Evolutionary conservation across 2,888 invertebrate genomes (phyloP).

Genomic region (Steinernema scapterisci): DNA sequence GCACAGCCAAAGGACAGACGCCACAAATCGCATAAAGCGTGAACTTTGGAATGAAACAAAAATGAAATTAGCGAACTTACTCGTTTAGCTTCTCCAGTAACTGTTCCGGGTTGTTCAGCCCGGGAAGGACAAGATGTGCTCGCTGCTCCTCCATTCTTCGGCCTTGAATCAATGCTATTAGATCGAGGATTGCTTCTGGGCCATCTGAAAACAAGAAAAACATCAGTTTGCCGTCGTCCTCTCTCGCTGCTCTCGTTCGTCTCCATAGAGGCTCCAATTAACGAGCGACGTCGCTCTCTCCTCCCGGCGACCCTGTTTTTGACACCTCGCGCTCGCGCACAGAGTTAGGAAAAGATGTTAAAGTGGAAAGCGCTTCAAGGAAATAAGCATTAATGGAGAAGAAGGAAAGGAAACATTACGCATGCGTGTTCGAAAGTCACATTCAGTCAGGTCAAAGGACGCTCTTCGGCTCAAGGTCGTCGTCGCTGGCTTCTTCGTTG

Average conservation of each 20-base stretch:
- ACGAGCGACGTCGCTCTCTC: neutral
- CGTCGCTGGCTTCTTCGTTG: too few relatives aligned
- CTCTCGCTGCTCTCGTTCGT: too few relatives aligned
- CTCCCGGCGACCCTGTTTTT: neutral
- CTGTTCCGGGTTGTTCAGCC: slow-evolving; percentile 39
- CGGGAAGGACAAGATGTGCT: slow-evolving; percentile 45
- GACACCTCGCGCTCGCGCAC: neutral
- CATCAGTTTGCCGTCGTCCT: too few relatives aligned
- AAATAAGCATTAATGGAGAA: too few relatives aligned
- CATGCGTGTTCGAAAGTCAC: neutral
- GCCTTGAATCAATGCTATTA: slow-evolving; percentile 47
- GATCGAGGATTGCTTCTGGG: slow-evolving; percentile 47
- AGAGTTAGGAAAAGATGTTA: too few relatives aligned
- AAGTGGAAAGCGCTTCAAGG: neutral
- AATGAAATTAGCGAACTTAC: slow-evolving; percentile 11
- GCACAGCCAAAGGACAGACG: too few relatives aligned
- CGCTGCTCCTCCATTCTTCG: slow-evolving; percentile 49
- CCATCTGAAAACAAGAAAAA: slow-evolving; percentile 46
- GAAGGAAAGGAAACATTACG: slow-evolving; percentile 19
- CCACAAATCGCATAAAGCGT: too few relatives aligned
- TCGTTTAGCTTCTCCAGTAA: slow-evolving; percentile 41
- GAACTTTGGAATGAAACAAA: too few relatives aligned
- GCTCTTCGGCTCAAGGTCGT: neutral
- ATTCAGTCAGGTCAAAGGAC: neutral
- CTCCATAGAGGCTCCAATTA: neutral